A percentile compares a stretch with the other conserved stretches of the same genome.
These are phyloP conservation scores for Cyanoderma ruficeps DNA, from an alignment of 2,113 vertebrate species.

Conservation along the genomic window DNA sequence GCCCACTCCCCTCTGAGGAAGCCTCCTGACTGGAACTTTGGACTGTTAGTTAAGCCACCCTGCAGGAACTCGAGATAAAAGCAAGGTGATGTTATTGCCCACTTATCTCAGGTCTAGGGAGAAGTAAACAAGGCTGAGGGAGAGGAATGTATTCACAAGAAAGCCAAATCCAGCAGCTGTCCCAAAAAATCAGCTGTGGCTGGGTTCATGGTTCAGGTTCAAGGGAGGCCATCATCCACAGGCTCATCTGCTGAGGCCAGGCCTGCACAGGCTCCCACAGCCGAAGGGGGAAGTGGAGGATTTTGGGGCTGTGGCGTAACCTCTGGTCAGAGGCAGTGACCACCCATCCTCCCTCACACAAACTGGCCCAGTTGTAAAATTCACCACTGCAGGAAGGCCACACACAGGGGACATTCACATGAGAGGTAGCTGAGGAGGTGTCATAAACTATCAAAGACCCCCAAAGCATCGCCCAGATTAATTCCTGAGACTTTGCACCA, in stretches of 20 bases:
- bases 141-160: not conserved
- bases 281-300: accelerated
- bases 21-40: not conserved
- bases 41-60: not conserved
- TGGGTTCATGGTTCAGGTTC: not conserved
- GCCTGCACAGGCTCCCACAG: not conserved
- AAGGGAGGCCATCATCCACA: not conserved
- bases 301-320: accelerated
- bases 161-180: not conserved
- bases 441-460: not conserved
- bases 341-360: not conserved
- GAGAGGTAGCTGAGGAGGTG: not conserved
- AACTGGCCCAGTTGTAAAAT: not conserved
- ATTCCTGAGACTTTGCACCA: not conserved
- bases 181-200: not conserved
- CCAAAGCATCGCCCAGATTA: not conserved
- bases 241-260: not conserved
- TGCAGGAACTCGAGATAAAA: accelerated
- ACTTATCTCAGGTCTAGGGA: not conserved
- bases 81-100: not conserved
- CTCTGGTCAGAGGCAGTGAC: not conserved
- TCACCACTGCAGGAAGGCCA: not conserved
- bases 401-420: not conserved
- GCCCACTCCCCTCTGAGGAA: not conserved
- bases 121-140: not conserved